phyloP scores from a whole-genome alignment of 2,113 vertebrate species.

The Cettia cetti region DNA sequence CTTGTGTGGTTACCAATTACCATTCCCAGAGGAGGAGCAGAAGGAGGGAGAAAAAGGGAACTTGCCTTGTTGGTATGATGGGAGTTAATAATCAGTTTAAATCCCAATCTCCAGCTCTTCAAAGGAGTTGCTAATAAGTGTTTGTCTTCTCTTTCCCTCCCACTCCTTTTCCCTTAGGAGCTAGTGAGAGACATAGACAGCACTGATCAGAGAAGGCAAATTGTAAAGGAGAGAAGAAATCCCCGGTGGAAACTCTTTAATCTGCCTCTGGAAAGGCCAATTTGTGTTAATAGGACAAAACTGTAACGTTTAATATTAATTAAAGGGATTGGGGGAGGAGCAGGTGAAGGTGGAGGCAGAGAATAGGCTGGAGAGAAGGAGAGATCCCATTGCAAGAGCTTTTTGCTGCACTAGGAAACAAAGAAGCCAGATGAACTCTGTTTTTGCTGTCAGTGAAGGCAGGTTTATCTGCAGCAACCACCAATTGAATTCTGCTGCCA shows the following conservation, averaged over 20 bases:
- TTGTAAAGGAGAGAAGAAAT: slow-evolving; percentile 47
- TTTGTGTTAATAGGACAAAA: slow-evolving; percentile 66
- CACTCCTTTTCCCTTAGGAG: slow-evolving; percentile 38
- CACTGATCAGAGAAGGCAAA: slow-evolving; percentile 53
- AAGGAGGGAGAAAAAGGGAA: background rate
- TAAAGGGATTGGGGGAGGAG: slow-evolving; percentile 31
- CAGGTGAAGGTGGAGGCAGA: background rate
- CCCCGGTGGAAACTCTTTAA: slow-evolving; percentile 54
- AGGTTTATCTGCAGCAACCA: background rate
- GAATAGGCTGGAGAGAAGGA: background rate
- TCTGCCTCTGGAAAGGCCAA: slow-evolving; percentile 61
- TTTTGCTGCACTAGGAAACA: background rate
- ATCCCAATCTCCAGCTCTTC: slow-evolving; percentile 33
- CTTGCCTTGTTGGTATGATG: background rate
- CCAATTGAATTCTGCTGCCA: background rate
- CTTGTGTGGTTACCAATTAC: background rate
- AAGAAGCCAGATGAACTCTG: background rate
- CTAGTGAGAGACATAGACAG: slow-evolving; percentile 17
- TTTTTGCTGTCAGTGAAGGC: fast-evolving
- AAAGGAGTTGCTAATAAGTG: slow-evolving; percentile 62
- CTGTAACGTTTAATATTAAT: slow-evolving; percentile 60
- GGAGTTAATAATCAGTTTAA: slow-evolving; percentile 55
- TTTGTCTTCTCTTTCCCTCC: slow-evolving; percentile 53
- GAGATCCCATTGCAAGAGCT: background rate
- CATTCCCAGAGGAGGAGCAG: background rate